phyloP scores from a whole-genome alignment of 2,113 vertebrate species.

The Epinephelus fuscoguttatus region DNA sequence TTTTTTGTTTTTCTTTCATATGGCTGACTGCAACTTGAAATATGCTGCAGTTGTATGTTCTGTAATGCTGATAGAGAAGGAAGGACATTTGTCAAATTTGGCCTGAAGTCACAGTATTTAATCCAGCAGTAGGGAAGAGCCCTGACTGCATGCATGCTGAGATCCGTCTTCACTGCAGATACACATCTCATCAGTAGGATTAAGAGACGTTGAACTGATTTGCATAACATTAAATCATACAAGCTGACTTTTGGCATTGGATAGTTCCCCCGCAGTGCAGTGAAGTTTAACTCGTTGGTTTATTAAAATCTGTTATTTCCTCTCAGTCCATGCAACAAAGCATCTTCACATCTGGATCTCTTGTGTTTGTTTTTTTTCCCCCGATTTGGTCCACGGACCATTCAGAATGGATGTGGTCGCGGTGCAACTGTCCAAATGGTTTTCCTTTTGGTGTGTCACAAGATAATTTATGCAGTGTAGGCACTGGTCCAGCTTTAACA shows the following conservation, averaged over 20 bases:
- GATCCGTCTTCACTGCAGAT: constrained; percentile 46
- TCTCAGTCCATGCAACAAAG: neutral
- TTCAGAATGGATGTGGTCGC: constrained; percentile 8
- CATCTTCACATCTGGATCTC: constrained; percentile 6
- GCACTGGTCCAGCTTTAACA: constrained; percentile 36
- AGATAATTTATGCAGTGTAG: constrained; percentile 22
- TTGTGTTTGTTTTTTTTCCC: neutral
- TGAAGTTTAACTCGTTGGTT: neutral
- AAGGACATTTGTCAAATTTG: constrained; percentile 14
- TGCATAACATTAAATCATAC: constrained; percentile 26
- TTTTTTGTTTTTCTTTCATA: neutral
- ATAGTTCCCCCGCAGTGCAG: neutral
- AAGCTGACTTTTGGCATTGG: constrained; percentile 15
- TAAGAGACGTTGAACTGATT: constrained; percentile 42
- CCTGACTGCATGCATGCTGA: constrained; percentile 9
- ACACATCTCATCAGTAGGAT: constrained; percentile 55
- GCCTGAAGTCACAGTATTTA: constrained; percentile 13
- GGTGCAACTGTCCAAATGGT: constrained; percentile 12
- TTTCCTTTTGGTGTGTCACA: constrained; percentile 30
- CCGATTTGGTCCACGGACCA: neutral
- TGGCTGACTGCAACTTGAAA: constrained; percentile 8
- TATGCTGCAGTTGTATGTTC: constrained; percentile 20
- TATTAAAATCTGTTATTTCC: constrained; percentile 16
- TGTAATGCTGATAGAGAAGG: neutral
- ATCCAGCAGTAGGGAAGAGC: constrained; percentile 22